Evolutionary conservation across 2,797 vertebrate species (phyloP), one percentile per base, ranked within the genome.

Genomic region (Acomys russatus): DNA sequence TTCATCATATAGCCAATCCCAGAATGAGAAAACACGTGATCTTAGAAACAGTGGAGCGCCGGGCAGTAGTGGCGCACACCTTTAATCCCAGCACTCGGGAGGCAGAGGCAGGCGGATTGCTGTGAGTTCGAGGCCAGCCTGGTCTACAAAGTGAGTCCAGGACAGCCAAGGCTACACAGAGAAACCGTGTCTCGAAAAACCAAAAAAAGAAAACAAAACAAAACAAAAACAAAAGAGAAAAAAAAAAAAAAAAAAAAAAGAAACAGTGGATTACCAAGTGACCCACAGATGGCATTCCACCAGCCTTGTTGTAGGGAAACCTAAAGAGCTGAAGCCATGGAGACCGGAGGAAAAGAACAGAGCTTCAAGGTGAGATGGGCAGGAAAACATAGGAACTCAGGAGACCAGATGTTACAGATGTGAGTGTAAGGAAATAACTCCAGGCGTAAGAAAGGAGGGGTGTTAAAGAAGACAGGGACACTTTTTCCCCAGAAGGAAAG

Each of bases 371-470:
- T 10, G 12, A 89, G 10, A 10, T 11, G 22, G 68, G 18, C 11
- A 54, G 38, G 35, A 18, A 84, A 35, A 61, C 14, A 1, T 0
- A 0, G 35, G 63, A n/a, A 59, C 33, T 44, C 9, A 0, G 9
- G 59, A 85, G 73, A 14, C 12, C 4, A 59, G 56, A 68, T 18
- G 15, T 1, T 54, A 0, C 63, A 80, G 54, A 0, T n/a, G 17
- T 71, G 54, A 92, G 28, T 94, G 33, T 87, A 74, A 71, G 71
- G 90, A 90, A 80, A 82, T 30, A 82, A 64, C 0, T 9, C 9
- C 77, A 77, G 56, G 9, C 33, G 35, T 49, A 49, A 83, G 38
- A 79, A 83, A 94, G 49, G 11, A 61, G 64, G 61, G 18, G 33
- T 59, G 77, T 35, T 63, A 63, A 17, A 86, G 64, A 54, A 77